Base-by-base conservation (phyloP, 2,888 invertebrate genomes). In the Matsumyia berberina region DNA sequence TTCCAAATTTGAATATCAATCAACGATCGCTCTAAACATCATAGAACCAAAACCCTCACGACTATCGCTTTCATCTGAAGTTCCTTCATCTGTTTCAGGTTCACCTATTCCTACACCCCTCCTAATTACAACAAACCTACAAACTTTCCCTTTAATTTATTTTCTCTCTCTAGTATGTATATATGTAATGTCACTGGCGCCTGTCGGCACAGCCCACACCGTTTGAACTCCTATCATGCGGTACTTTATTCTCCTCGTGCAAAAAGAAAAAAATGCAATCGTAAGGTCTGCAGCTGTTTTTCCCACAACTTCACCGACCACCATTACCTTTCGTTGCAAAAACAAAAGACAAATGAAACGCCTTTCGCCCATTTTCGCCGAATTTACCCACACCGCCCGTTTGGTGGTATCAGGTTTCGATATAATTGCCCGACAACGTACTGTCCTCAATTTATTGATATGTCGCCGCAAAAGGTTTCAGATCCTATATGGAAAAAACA, bases 371-470 rank as follows among this genome's bases (percentile, higher is more conserved):
- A 49, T 74, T 55, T 82, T 82, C 70, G 70, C 33, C 39, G 82
- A 82, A 82, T 42, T 37, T 49, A 66, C 46, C 31, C 62, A 62
- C 49, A 49, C 55, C 35, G 19, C 57, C 76, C 58, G 49, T 72
- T 51, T 55, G 31, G 12, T 39, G 53, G 57, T 62, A 83, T 83
- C 79, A 39, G 37, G 62, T 83, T 83, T 83, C 83, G 49, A 73
- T 74, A 83, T 83, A 83, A 83, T 83, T 83, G 78, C 83, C 78
- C 67, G 73, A 69, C 83, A 57, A 83, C 83, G 73, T 79, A 79
- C 73, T 74, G 73, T 69, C 66, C 78, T 73, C 83, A 78, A 83
- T 24, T 24, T 24, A 24, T 83, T 83, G 73, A 78, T 83, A 62
- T 73, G 83, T 83, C 83, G 73, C 79, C 79, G 62, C 73, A 73